A percentile compares a stretch with the other conserved stretches of the same genome.
phyloP scores from a whole-genome alignment of 2,888 invertebrate genomes.

The Eledone cirrhosa region DNA sequence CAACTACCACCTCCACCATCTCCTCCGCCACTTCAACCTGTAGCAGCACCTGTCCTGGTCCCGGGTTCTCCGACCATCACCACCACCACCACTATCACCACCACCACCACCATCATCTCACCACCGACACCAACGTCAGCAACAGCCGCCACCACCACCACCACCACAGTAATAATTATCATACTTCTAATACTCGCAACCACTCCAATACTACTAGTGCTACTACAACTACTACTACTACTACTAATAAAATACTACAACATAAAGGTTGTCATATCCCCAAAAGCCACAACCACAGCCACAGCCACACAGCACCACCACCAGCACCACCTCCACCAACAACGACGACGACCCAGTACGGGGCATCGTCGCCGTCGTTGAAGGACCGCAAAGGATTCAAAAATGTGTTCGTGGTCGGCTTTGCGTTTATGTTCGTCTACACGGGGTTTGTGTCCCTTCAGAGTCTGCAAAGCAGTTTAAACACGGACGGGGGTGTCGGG shows the following conservation, averaged over 20 bases:
- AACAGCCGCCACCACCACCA: too few relatives aligned
- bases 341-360: conserved; percentile 42
- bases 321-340: conserved; percentile 38
- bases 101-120: neutral
- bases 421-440: conserved; percentile 62
- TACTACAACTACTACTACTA: too few relatives aligned
- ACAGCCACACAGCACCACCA: too few relatives aligned
- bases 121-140: neutral
- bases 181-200: neutral
- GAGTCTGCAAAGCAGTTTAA: conserved; percentile 60
- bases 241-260: too few relatives aligned
- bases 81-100: neutral
- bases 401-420: conserved; percentile 58
- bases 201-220: neutral
- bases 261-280: too few relatives aligned
- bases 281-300: too few relatives aligned
- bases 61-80: neutral
- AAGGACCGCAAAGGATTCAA: conserved; percentile 55
- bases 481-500: conserved; percentile 55
- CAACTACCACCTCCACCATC: neutral
- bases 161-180: too few relatives aligned
- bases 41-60: neutral
- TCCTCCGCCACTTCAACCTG: neutral
- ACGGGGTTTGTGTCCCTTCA: conserved; percentile 62
- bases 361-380: conserved; percentile 42